Evolutionary conservation across 2,113 vertebrate genomes (phyloP), one percentile per base, ranked within the genome.

Genomic region (Embiotoca jacksoni): DNA sequence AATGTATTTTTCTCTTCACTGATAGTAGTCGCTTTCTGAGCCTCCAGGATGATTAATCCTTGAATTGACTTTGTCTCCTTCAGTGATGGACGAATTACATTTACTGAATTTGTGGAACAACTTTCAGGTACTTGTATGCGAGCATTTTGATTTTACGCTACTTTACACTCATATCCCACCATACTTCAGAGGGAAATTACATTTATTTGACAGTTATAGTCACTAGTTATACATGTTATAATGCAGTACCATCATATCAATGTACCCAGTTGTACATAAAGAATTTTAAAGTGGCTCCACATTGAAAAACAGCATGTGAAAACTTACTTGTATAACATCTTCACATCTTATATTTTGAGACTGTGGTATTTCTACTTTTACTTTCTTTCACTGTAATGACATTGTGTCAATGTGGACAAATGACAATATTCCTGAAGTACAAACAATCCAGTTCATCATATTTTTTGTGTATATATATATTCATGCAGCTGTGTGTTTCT

Each of bases 401-500:
- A 73, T 13, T 1, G 32, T 66, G 65, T 81, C 60, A 76, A 0
- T 37, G 35, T 35, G 13, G 60, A 79, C 33, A 54, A 72, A 61
- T 60, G 10, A 15, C 3, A 13, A 7, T 72, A 11, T 52, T 76
- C 56, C 32, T 31, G 3, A 73, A 76, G 16, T 50, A 33, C 33
- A 66, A 58, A 67, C 75, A 73, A 41, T 58, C 7, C 32, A 33
- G n/a, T 82, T 16, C 6, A 64, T 81, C 68, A 58, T 73, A 55
- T 68, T 73, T 68, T 56, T 13, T 23, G 44, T 46, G 44, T 72
- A 73, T 72, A 46, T 82, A 63, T 80, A 67, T 72, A 64, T 80
- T 53, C 62, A 53, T 57, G 63, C 47, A 13, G 32, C 14, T 78
- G 77, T 82, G 67, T 81, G 63, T 81, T 60, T 78, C n/a, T 78